Evolutionary conservation across 2,113 vertebrate species (phyloP).

Genomic region (Oryzias woworae): DNA sequence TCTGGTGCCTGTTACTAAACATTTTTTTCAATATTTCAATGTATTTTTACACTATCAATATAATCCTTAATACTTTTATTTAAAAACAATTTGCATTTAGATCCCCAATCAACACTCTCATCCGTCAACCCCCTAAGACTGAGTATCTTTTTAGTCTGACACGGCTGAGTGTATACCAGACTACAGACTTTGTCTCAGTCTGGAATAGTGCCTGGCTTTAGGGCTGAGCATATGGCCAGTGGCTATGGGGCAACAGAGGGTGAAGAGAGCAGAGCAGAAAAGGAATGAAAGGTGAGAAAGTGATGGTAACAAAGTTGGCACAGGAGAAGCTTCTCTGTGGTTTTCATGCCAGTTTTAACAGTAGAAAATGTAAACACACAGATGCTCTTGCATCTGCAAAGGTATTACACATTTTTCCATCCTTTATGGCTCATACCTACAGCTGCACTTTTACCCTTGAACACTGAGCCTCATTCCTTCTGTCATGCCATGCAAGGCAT

Average conservation of each 20-base stretch:
- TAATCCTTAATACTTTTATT: slow-evolving; percentile 3
- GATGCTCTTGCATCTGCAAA: not conserved
- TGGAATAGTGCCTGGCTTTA: slow-evolving; percentile 52
- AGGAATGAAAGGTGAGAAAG: slow-evolving; percentile 42
- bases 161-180: slow-evolving; percentile 6
- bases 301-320: slow-evolving; percentile 53
- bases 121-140: not conserved
- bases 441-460: slow-evolving; percentile 45
- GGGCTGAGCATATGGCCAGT: slow-evolving; percentile 60
- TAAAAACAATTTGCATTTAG: slow-evolving; percentile 29
- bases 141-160: slow-evolving; percentile 7
- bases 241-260: slow-evolving; percentile 39
- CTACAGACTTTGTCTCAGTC: slow-evolving; percentile 25
- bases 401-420: not conserved
- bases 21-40: not conserved
- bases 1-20: no score
- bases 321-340: slow-evolving; percentile 55
- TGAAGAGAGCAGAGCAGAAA: slow-evolving; percentile 13
- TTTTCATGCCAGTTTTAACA: slow-evolving; percentile 51
- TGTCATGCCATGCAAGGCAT: slow-evolving; percentile 53
- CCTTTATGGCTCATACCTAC: slow-evolving; percentile 25
- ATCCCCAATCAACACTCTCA: slow-evolving; percentile 2
- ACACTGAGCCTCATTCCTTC: slow-evolving; percentile 42
- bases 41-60: slow-evolving; percentile 1
- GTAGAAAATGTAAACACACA: not conserved